Percentiles rank a stretch among this genome's conserved stretches.
Evolutionary conservation across 2,888 invertebrate species (phyloP).

Genomic region (Chydorus sphaericus): DNA sequence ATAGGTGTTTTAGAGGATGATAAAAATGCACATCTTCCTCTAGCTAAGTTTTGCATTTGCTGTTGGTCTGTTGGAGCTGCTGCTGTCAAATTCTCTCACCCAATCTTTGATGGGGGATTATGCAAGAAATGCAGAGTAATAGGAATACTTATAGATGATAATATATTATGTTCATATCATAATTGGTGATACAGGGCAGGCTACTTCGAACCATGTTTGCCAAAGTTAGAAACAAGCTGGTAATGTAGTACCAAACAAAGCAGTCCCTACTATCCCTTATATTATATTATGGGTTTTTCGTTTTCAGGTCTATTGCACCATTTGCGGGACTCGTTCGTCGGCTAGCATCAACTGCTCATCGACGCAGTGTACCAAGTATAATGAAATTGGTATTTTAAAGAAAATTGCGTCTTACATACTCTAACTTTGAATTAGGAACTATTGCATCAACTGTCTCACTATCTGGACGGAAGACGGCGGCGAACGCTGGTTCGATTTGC

Average conservation of each 20-base stretch:
- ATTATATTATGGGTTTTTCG: not conserved
- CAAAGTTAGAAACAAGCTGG: not conserved
- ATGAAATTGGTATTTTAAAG: not conserved
- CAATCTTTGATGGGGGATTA: no score
- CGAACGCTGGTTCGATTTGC: no score
- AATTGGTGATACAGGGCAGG: not conserved
- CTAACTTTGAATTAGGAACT: not conserved
- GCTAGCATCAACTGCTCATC: not conserved
- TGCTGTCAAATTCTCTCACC: no score
- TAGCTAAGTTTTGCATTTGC: no score
- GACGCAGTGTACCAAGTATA: not conserved
- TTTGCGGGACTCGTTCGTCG: not conserved
- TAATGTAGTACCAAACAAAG: not conserved
- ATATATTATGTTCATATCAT: not conserved
- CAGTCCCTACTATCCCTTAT: not conserved
- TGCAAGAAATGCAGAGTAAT: no score
- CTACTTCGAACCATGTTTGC: not conserved
- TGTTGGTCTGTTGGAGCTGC: no score
- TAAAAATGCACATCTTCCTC: no score
- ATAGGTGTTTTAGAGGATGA: no score
- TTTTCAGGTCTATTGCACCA: not conserved
- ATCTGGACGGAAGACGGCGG: not conserved
- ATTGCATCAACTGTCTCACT: not conserved
- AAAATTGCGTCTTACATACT: not conserved
- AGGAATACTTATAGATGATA: no score